Conservation (phyloP, 2,113 vertebrate species). For the Pterocles gutturalis region DNA sequence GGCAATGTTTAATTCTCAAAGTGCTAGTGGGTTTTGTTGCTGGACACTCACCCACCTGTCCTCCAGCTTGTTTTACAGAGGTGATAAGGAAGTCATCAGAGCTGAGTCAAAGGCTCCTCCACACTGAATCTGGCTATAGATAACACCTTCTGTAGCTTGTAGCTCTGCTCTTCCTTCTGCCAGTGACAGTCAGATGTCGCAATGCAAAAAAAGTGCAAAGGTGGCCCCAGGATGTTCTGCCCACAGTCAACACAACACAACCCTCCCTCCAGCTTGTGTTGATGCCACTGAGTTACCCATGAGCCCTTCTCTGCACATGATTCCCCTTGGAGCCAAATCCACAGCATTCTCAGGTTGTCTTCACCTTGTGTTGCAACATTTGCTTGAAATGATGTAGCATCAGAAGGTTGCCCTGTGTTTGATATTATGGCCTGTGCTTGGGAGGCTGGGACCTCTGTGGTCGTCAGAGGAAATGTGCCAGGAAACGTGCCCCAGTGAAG, state of each 20-base stretch:
- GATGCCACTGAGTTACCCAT: not conserved
- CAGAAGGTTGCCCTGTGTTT: not conserved
- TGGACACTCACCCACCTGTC: not conserved
- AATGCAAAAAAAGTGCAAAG: not conserved
- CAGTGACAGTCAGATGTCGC: not conserved
- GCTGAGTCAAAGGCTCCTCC: not conserved
- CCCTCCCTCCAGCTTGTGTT: not conserved
- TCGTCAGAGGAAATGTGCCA: not conserved
- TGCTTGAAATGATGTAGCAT: not conserved
- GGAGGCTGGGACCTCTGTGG: not conserved
- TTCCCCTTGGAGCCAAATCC: not conserved
- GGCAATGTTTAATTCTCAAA: not conserved
- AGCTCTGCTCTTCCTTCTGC: not conserved
- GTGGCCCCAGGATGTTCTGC: not conserved
- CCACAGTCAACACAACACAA: not conserved
- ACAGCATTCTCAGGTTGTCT: not conserved
- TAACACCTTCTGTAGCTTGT: not conserved
- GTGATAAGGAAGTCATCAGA: not conserved
- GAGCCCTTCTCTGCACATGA: not conserved
- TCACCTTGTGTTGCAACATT: not conserved
- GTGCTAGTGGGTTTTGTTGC: not conserved
- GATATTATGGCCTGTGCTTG: not conserved
- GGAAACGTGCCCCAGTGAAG: rapidly evolving
- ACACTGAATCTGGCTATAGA: not conserved
- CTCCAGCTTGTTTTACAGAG: not conserved